phyloP scores from a whole-genome alignment of 2,797 vertebrate genomes.

The Chiloscyllium punctatum region DNA sequence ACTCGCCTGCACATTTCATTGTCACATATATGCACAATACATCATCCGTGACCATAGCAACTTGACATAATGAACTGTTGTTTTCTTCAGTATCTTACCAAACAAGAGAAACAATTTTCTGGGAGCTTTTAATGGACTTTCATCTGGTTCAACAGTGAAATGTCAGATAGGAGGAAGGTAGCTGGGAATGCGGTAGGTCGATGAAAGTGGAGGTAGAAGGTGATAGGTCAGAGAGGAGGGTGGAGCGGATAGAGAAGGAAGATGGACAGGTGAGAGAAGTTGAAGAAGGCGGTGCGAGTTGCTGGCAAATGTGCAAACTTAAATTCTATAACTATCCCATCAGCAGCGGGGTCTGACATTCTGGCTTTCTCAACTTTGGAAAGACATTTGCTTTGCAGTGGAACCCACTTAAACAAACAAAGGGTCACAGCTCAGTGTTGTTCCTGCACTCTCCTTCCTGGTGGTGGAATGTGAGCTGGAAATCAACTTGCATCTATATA shows the following conservation, averaged over 20 bases:
- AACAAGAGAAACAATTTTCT: not conserved
- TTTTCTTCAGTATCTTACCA: not conserved
- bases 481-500: not conserved
- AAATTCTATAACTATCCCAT: not conserved
- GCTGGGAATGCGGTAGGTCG: too few species aligned
- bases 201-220: too few species aligned
- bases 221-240: too few species aligned
- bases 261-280: too few species aligned
- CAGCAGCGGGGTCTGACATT: not conserved
- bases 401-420: not conserved
- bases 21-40: not conserved
- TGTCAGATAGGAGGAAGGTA: not conserved
- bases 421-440: not conserved
- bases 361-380: not conserved
- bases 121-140: not conserved
- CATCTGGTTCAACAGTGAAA: not conserved
- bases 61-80: not conserved
- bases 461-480: not conserved
- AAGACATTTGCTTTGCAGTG: not conserved
- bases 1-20: not conserved
- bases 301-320: not conserved
- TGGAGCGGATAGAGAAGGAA: too few species aligned
- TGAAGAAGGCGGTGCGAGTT: not conserved
- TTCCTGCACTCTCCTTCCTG: not conserved
- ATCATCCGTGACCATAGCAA: not conserved